Evolutionary conservation across 2,113 vertebrate genomes (phyloP), one percentile per base, ranked within the genome.

Genomic region (Noctilio leporinus): DNA sequence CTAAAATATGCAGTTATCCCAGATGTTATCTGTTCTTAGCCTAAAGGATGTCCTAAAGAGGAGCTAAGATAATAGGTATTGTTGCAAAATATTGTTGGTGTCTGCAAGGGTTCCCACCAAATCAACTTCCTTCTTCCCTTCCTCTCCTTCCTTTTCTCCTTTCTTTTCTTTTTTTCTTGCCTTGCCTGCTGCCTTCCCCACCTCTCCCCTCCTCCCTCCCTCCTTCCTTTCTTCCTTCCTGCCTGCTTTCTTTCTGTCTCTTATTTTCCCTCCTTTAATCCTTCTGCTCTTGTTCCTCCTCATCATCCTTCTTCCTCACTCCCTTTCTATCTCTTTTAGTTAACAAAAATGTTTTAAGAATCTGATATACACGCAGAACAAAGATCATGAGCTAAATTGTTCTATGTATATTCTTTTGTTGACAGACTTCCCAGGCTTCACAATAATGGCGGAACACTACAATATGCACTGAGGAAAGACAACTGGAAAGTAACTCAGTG

Each of bases 121-220:
- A 49, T 8, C 72, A 47, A 9, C 7, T 80, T 14, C 26, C 22
- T 69, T 45, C 57, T 19, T 65, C 6, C 22, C 47, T 87, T 5
- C 7, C 20, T 73, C 1, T 9, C 7, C 28, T 3, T 28, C 15
- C 26, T 3, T 26, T 12, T 15, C 10, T 45, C 15, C 1, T 22
- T 11, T 4, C 65, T 22, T 67, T 12, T 30, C 53, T 22, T 15
- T 64, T 22, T 8, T 15, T 16, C 6, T 17, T 14, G 3, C 3
- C 30, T 7, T 33, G n/a, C 26, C 59, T 28, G 10, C 10, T 30
- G 14, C 14, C 28, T 5, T 33, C 17, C 16, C n/a, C 51, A 4
- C 10, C 16, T 16, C 14, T 64, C 16, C 30, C 20, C 7, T 64
- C 10, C 20, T 16, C 14, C 7, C 30, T 16, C 3, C 10, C 24